Evolutionary conservation across 2,797 vertebrate species (phyloP).

Genomic region (Denticeps clupeoides): DNA sequence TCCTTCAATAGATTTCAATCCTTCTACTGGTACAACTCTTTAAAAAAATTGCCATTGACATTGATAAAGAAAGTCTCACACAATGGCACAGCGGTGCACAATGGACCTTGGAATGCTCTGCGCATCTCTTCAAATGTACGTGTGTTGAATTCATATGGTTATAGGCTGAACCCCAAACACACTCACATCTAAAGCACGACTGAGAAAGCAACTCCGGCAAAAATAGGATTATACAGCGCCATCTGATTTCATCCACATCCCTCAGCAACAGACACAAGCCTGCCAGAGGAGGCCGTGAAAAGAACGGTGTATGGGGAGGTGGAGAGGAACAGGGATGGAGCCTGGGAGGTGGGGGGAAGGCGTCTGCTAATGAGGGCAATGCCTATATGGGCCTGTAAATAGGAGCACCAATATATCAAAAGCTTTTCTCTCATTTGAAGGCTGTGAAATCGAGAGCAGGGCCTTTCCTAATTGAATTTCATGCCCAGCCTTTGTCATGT

Average conservation of each 20-base stretch:
- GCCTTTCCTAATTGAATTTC: slow-evolving; percentile 86
- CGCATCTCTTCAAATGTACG: no score
- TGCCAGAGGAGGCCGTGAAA: no score
- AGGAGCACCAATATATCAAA: slow-evolving; percentile 43
- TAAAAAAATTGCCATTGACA: background rate
- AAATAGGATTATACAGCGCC: no score
- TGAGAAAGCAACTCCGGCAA: no score
- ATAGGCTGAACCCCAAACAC: no score
- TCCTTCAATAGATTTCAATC: background rate
- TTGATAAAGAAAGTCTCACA: background rate
- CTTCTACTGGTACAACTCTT: background rate
- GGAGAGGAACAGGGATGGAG: slow-evolving; percentile 16
- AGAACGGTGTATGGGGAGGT: background rate
- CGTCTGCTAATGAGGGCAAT: slow-evolving; percentile 35
- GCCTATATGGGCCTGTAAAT: slow-evolving; percentile 37
- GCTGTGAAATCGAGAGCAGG: slow-evolving; percentile 40
- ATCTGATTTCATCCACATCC: no score
- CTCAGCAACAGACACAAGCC: no score
- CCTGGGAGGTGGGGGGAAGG: slow-evolving; percentile 24
- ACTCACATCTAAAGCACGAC: no score
- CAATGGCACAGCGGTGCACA: background rate
- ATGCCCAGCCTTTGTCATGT: slow-evolving; percentile 72
- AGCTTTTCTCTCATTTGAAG: slow-evolving; percentile 40
- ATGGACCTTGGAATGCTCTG: background rate
- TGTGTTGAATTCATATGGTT: no score